Evolutionary conservation across 2,888 invertebrate genomes (phyloP).

Genomic region (Agrilus biguttatus): DNA sequence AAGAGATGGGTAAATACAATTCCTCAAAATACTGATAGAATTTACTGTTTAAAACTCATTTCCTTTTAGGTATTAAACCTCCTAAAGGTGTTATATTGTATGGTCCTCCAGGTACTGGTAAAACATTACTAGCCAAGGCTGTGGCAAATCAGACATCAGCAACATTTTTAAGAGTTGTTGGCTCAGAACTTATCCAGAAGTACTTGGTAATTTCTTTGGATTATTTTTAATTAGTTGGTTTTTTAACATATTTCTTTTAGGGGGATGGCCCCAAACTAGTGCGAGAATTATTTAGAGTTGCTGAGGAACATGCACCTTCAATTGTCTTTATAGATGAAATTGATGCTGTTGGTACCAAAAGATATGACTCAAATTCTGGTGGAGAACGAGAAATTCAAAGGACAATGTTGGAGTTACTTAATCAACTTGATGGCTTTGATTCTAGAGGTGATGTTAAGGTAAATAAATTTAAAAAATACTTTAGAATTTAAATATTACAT

Average conservation of each 20-base stretch:
- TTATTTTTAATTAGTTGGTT: not conserved
- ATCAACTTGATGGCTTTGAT: slow-evolving; percentile 97
- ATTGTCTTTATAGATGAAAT: slow-evolving; percentile 99
- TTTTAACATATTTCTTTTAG: slow-evolving; percentile 23
- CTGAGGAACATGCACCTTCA: slow-evolving; percentile 98
- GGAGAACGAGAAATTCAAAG: slow-evolving; percentile 99
- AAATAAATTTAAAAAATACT: no score
- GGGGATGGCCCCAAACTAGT: slow-evolving; percentile 99
- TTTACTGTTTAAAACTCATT: not conserved
- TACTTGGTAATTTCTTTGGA: slow-evolving; percentile 55
- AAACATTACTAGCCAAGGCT: slow-evolving; percentile 94
- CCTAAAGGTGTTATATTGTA: slow-evolving; percentile 98
- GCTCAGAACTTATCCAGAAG: slow-evolving; percentile 98
- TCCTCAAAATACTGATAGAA: no score
- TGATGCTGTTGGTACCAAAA: slow-evolving; percentile 96
- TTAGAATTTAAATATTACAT: not conserved
- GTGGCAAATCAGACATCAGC: slow-evolving; percentile 99
- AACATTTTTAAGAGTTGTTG: slow-evolving; percentile 95
- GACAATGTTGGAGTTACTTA: slow-evolving; percentile 97
- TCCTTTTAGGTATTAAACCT: slow-evolving; percentile 60
- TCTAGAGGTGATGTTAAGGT: slow-evolving; percentile 94
- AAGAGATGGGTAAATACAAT: slow-evolving; percentile 79
- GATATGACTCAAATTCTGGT: slow-evolving; percentile 98
- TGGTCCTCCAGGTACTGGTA: slow-evolving; percentile 96
- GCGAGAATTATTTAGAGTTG: slow-evolving; percentile 94